Evolutionary conservation across 2,113 vertebrate species (phyloP).

Genomic region (Leptobrachium leishanense): DNA sequence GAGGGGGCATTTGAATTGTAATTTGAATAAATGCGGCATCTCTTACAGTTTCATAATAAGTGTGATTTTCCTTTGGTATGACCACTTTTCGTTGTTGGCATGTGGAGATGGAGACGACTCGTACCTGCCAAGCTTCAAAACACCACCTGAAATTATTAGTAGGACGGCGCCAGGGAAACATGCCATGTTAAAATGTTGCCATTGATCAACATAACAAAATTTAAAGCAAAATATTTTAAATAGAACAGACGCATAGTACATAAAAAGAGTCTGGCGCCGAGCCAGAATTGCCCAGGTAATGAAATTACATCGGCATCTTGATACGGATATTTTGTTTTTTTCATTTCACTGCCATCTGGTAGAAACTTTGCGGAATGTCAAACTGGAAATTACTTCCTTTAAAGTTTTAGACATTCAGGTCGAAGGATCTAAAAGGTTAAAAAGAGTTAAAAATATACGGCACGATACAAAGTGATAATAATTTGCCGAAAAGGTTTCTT

Average conservation of each 20-base stretch:
- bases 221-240: constrained; percentile 23
- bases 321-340: neutral
- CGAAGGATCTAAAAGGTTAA: neutral
- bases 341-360: constrained; percentile 23
- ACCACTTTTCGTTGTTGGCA: neutral
- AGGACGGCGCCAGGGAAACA: neutral
- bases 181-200: neutral
- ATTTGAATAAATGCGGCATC: no score
- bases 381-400: neutral
- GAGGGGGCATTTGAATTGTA: no score
- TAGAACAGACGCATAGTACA: constrained; percentile 24
- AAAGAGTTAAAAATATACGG: neutral
- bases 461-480: neutral
- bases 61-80: neutral
- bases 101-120: neutral
- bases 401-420: neutral
- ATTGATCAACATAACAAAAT: constrained; percentile 27
- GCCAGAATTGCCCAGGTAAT: constrained; percentile 27
- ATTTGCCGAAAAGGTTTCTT: no score
- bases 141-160: neutral
- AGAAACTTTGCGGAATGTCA: constrained; percentile 17
- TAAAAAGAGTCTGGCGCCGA: constrained; percentile 1
- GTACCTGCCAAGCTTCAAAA: neutral
- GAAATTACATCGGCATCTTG: constrained; percentile 21
- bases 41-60: neutral